Evolutionary conservation across 2,888 invertebrate genomes (phyloP).

Genomic region (Pristionchus mayeri): DNA sequence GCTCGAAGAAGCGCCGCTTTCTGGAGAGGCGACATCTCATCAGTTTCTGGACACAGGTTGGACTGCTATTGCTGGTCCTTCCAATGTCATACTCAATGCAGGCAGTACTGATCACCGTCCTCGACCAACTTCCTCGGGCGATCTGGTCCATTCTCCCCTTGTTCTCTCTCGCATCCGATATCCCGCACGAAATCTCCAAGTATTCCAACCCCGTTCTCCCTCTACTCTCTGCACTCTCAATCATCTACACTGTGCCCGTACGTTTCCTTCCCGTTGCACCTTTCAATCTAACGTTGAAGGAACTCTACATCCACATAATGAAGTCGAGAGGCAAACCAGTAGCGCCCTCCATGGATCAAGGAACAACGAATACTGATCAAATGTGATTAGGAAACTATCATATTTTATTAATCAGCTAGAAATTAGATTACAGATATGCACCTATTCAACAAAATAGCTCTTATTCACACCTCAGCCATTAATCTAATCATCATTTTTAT

Average conservation of each 20-base stretch:
- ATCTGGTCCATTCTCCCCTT: background rate
- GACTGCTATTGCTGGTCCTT: background rate
- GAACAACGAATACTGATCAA: background rate
- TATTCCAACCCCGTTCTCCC: background rate
- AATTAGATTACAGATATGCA: too few species aligned
- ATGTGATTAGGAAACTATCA: too few species aligned
- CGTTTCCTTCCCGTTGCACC: background rate
- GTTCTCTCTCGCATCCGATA: background rate
- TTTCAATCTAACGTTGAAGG: background rate
- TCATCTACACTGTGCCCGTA: background rate
- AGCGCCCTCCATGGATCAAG: background rate
- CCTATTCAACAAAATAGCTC: too few species aligned
- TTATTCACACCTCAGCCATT: too few species aligned
- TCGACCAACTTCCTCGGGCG: background rate
- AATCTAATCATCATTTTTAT: too few species aligned
- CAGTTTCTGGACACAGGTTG: slow-evolving; percentile 7
- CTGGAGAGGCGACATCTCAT: background rate
- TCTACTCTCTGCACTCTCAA: background rate
- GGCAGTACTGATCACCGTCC: background rate
- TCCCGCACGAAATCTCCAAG: background rate
- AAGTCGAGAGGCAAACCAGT: background rate
- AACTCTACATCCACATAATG: slow-evolving; percentile 2
- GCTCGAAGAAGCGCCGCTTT: background rate
- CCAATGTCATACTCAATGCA: background rate
- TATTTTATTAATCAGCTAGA: too few species aligned